These are phyloP conservation scores for Xyrichtys novacula DNA, from an alignment of 2,797 vertebrate species.

Conservation along the genomic window DNA sequence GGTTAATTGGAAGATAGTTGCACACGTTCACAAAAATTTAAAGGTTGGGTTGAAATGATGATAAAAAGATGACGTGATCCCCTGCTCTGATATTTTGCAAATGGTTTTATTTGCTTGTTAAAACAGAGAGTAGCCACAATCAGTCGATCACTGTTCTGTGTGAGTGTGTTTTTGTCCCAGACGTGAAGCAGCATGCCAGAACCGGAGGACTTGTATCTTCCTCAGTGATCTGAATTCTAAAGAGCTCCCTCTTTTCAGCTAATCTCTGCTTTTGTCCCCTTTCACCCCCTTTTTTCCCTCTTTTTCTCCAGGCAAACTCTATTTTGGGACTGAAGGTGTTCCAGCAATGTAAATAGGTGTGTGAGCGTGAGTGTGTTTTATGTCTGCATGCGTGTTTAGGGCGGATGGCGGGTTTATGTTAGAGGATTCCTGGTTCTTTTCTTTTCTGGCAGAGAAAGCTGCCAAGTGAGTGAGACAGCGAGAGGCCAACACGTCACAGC, in stretches of 20 bases:
- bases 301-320: conserved; percentile 43
- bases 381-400: conserved; percentile 53
- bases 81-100: background rate
- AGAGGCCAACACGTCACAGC: conserved; percentile 71
- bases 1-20: conserved; percentile 40
- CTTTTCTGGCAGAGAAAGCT: conserved; percentile 77
- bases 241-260: conserved; percentile 39
- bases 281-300: conserved; percentile 22
- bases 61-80: background rate
- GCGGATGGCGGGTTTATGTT: conserved; percentile 54
- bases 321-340: conserved; percentile 58
- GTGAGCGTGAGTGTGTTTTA: conserved; percentile 20
- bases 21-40: background rate
- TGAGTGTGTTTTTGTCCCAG: conserved; percentile 48
- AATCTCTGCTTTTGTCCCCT: conserved; percentile 27
- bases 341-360: conserved; percentile 25
- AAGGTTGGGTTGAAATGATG: background rate
- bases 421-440: conserved; percentile 59
- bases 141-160: conserved; percentile 35
- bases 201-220: conserved; percentile 62
- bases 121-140: conserved; percentile 30
- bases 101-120: background rate
- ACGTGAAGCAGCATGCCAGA: conserved; percentile 71
- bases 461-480: conserved; percentile 70
- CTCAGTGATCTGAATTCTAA: conserved; percentile 58